Conservation (phyloP, 2,888 invertebrate species). For the Hermaeophaga mercurialis region DNA sequence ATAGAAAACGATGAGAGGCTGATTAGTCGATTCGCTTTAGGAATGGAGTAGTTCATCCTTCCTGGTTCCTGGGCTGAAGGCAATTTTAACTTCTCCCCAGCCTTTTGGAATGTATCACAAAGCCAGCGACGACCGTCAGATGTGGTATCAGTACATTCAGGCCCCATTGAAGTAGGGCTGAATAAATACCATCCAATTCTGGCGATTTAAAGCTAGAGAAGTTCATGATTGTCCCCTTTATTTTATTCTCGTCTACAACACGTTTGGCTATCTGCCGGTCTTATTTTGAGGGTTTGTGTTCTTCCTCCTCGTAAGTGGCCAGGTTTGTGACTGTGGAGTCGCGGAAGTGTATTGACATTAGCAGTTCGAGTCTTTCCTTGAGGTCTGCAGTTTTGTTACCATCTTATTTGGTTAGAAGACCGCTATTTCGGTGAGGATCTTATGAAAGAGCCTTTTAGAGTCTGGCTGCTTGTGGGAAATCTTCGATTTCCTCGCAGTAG, state of each 20-base stretch:
- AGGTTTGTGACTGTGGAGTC: not conserved
- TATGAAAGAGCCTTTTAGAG: constrained; percentile 4
- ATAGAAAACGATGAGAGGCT: constrained; percentile 5
- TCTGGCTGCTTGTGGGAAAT: not conserved
- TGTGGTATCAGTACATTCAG: too few relatives aligned
- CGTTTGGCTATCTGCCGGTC: too few relatives aligned
- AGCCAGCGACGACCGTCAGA: too few relatives aligned
- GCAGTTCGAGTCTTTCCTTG: not conserved
- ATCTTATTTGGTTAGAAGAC: constrained; percentile 1
- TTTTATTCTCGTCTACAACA: too few relatives aligned
- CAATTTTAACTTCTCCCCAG: not conserved
- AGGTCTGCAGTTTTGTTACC: constrained; percentile 5
- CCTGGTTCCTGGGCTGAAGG: constrained; percentile 5
- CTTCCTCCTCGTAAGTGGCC: too few relatives aligned
- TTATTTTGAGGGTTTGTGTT: too few relatives aligned
- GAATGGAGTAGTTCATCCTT: not conserved
- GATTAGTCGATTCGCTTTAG: constrained; percentile 7
- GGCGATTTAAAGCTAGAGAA: too few relatives aligned
- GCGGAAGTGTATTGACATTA: not conserved
- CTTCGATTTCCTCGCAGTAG: constrained; percentile 6
- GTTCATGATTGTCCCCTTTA: too few relatives aligned
- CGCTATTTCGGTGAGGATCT: not conserved
- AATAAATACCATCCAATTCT: too few relatives aligned
- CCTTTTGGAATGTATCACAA: not conserved
- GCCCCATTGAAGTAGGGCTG: too few relatives aligned